A percentile compares a stretch with the other conserved stretches of the same genome.
These are phyloP conservation scores for Achroia grisella DNA, from an alignment of 1,140 invertebrate species.

Conservation along the genomic window DNA sequence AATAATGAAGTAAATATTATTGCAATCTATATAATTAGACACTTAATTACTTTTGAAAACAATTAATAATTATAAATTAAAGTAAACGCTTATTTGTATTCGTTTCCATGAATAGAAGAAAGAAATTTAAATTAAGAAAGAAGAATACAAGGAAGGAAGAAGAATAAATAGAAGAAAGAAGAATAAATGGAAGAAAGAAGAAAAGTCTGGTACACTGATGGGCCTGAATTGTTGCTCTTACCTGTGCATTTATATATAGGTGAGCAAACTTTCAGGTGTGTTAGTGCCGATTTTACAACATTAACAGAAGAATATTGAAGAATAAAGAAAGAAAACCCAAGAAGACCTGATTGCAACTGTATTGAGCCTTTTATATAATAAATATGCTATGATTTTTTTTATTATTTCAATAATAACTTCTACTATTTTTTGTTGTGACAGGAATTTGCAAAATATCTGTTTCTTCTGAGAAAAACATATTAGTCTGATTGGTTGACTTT, in stretches of 20 bases:
- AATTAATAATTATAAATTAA: neutral
- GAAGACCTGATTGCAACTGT: too few relatives aligned
- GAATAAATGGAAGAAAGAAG: slow-evolving; percentile 23
- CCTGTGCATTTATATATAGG: slow-evolving; percentile 57
- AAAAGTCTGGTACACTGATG: slow-evolving; percentile 64
- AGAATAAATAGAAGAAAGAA: slow-evolving; percentile 23
- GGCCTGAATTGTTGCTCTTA: slow-evolving; percentile 71
- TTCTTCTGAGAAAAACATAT: too few relatives aligned
- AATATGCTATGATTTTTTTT: too few relatives aligned
- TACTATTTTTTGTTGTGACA: too few relatives aligned
- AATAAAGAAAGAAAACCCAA: neutral
- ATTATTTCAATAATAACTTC: too few relatives aligned
- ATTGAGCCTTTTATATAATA: too few relatives aligned
- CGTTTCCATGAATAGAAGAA: slow-evolving; percentile 5
- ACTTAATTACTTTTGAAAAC: too few relatives aligned
- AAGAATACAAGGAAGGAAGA: too few relatives aligned
- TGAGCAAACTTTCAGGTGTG: slow-evolving; percentile 74
- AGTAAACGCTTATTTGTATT: neutral
- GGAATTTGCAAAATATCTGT: too few relatives aligned
- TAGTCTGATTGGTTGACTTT: too few relatives aligned
- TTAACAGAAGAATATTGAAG: slow-evolving; percentile 12
- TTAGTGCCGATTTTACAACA: slow-evolving; percentile 57
- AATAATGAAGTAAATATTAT: too few relatives aligned
- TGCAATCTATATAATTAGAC: too few relatives aligned
- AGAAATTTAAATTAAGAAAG: slow-evolving; percentile 7